Percentiles rank a stretch among this genome's conserved stretches.
These are phyloP conservation scores for Lateolabrax maculatus DNA, from an alignment of 2,797 vertebrate species.

Conservation along the genomic window DNA sequence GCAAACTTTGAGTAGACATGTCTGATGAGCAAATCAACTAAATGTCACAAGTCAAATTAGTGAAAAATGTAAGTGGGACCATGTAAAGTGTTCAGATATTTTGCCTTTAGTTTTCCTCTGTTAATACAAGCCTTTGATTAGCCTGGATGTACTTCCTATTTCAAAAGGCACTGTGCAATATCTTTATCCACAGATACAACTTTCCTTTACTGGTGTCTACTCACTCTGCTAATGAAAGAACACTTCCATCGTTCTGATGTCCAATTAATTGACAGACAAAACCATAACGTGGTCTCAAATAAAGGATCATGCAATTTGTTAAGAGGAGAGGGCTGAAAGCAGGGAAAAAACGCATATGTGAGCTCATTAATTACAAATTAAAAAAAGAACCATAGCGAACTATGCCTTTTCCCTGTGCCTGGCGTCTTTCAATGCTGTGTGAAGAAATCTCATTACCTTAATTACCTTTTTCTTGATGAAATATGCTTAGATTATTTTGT, in stretches of 20 bases:
- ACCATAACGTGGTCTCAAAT: conserved; percentile 1
- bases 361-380: conserved; percentile 68
- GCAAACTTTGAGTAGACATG: neutral
- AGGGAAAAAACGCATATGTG: conserved; percentile 14
- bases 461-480: conserved; percentile 75
- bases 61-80: neutral
- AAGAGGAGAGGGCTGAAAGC: conserved; percentile 5
- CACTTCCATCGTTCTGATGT: neutral
- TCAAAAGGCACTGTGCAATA: neutral
- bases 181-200: neutral
- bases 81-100: neutral
- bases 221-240: conserved; percentile 6
- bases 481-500: conserved; percentile 72
- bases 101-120: neutral
- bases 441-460: conserved; percentile 75
- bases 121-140: neutral
- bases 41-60: conserved; percentile 1
- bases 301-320: conserved; percentile 13
- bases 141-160: neutral
- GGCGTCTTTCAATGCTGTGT: conserved; percentile 32
- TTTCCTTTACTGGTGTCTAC: neutral
- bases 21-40: conserved; percentile 20
- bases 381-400: conserved; percentile 42
- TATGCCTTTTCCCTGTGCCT: conserved; percentile 35
- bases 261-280: conserved; percentile 11